These are phyloP conservation scores for Strix aluco DNA, from an alignment of 2,113 vertebrate species.

Conservation along the genomic window DNA sequence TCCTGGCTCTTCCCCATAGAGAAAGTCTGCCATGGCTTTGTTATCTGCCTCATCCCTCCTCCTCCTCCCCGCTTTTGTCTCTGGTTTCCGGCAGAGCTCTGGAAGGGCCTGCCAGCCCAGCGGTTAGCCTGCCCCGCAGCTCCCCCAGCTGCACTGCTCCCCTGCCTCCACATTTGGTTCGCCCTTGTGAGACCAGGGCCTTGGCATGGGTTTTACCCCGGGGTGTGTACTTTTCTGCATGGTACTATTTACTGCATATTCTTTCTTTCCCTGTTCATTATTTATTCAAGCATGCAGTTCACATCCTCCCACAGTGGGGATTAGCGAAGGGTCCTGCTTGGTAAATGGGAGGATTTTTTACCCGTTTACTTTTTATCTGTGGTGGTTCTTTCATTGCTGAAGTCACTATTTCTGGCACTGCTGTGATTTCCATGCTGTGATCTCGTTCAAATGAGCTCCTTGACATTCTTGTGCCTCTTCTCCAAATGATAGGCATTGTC, in stretches of 20 bases:
- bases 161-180: background rate
- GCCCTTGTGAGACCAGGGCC: background rate
- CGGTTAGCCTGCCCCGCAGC: background rate
- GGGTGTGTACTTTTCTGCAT: background rate
- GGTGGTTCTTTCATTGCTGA: constrained; percentile 50
- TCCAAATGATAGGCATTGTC: background rate
- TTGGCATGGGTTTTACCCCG: background rate
- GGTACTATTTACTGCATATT: background rate
- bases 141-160: background rate
- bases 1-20: background rate
- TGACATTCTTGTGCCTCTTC: constrained; percentile 10
- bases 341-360: background rate
- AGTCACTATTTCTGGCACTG: constrained; percentile 36
- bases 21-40: background rate
- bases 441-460: background rate
- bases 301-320: constrained; percentile 46
- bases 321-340: constrained; percentile 2
- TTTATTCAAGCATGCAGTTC: constrained; percentile 50
- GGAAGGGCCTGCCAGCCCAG: background rate
- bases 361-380: constrained; percentile 21
- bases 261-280: background rate
- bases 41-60: background rate
- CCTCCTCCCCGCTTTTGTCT: background rate
- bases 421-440: constrained; percentile 25
- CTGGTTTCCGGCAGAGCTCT: background rate